phyloP scores from a whole-genome alignment of 2,113 vertebrate genomes.

The Eubucco bourcierii region DNA sequence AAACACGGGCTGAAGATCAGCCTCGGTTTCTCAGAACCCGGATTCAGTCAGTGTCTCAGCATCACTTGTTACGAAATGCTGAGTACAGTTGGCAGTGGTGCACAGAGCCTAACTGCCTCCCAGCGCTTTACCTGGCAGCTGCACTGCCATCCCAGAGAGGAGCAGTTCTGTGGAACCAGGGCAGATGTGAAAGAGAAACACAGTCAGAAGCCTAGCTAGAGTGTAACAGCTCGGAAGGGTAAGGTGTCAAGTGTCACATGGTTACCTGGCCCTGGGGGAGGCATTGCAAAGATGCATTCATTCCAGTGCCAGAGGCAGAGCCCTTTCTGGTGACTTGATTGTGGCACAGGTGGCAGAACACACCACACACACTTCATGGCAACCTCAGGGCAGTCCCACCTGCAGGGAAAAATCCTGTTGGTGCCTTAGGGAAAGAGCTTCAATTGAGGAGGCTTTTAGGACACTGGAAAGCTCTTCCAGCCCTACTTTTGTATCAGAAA shows the following conservation, averaged over 20 bases:
- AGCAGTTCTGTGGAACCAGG: neutral
- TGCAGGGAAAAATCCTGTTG: neutral
- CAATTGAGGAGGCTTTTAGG: neutral
- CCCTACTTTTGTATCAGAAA: neutral
- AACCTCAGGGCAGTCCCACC: neutral
- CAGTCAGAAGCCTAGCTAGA: constrained; percentile 33
- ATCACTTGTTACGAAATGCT: neutral
- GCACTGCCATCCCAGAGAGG: neutral
- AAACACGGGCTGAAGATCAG: neutral
- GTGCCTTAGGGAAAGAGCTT: neutral
- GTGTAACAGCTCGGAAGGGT: constrained; percentile 1
- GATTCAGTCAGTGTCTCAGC: neutral
- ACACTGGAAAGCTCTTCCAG: neutral
- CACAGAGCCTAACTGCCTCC: neutral
- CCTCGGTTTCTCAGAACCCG: neutral
- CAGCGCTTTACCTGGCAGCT: constrained; percentile 1
- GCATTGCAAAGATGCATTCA: neutral
- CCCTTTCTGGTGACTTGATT: neutral
- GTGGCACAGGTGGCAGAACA: neutral
- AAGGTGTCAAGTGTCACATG: neutral
- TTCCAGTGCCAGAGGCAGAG: neutral
- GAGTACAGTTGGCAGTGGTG: neutral
- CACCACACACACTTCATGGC: neutral
- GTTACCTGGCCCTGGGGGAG: neutral
- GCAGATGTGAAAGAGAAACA: neutral